Conservation (phyloP, 2,888 invertebrate genomes). For the Aethes cnicana region DNA sequence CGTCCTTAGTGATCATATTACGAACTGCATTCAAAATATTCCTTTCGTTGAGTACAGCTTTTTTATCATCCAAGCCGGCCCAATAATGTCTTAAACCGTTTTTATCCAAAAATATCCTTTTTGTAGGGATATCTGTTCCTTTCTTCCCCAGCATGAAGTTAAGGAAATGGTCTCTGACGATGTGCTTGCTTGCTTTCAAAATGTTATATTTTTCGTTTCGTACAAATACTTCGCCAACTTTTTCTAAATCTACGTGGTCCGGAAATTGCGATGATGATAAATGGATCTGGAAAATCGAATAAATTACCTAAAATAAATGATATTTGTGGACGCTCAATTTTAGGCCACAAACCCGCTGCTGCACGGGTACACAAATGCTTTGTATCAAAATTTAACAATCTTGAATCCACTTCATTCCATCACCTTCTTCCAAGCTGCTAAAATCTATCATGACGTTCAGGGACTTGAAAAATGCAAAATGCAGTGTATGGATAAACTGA, state of each 20-base stretch:
- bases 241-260: conserved; percentile 57
- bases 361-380: too few relatives aligned
- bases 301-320: too few relatives aligned
- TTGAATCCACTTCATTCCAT: too few relatives aligned
- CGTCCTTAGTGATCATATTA: neutral
- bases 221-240: conserved; percentile 50
- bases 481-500: too few relatives aligned
- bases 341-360: too few relatives aligned
- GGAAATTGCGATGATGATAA: conserved; percentile 40
- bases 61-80: conserved; percentile 45
- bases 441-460: too few relatives aligned
- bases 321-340: too few relatives aligned
- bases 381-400: too few relatives aligned
- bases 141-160: conserved; percentile 47
- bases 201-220: conserved; percentile 57
- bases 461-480: too few relatives aligned
- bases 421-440: too few relatives aligned
- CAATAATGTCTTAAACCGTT: conserved; percentile 64
- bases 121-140: conserved; percentile 35
- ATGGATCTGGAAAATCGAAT: conserved; percentile 36
- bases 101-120: conserved; percentile 53
- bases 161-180: conserved; percentile 54
- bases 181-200: conserved; percentile 53
- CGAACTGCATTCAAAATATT: neutral
- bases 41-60: conserved; percentile 29